Percentiles rank a stretch among this genome's conserved stretches.
These are phyloP conservation scores for Diarsia dahlii DNA, from an alignment of 2,888 invertebrate species.

Conservation along the genomic window DNA sequence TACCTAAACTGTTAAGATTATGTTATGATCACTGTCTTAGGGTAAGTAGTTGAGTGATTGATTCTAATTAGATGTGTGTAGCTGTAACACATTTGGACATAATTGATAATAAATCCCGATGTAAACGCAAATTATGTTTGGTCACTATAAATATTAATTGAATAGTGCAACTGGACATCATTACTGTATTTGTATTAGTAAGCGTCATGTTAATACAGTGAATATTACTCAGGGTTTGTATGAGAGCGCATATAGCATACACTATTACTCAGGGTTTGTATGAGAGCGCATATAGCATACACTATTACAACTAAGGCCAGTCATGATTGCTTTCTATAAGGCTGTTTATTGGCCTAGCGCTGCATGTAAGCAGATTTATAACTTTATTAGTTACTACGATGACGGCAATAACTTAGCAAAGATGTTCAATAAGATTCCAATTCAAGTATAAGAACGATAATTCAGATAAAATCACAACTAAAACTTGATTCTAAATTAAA, in stretches of 20 bases:
- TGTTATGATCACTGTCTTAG: not conserved
- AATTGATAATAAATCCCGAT: not conserved
- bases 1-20: not conserved
- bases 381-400: not conserved
- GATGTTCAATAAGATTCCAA: not conserved
- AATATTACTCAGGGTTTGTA: not conserved
- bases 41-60: not conserved
- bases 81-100: not conserved
- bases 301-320: not conserved
- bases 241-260: too few relatives aligned
- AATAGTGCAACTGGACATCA: not conserved
- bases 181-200: not conserved
- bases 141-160: not conserved
- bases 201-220: not conserved
- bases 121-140: not conserved
- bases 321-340: not conserved
- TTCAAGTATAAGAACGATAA: not conserved
- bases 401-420: not conserved
- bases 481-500: not conserved
- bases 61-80: not conserved
- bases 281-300: too few relatives aligned
- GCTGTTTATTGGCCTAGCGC: not conserved
- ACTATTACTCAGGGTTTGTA: not conserved
- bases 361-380: not conserved
- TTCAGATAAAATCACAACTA: not conserved